Evolutionary conservation across 2,113 vertebrate genomes (phyloP).

Genomic region (Phycodurus eques): DNA sequence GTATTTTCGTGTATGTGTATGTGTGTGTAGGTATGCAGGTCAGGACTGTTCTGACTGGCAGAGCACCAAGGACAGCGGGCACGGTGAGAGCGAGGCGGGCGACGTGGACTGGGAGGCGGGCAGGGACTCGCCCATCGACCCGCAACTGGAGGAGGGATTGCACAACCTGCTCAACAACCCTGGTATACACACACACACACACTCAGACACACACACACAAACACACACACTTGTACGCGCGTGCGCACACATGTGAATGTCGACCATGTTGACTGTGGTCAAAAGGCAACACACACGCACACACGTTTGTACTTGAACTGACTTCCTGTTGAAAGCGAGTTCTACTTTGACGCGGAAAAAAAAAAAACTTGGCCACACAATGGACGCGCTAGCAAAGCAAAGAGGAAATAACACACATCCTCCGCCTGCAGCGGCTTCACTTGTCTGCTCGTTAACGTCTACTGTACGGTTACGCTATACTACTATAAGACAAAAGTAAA

Average conservation of each 20-base stretch:
- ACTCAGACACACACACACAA: conserved; percentile 10
- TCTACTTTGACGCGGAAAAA: conserved; percentile 25
- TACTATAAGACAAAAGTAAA: too few relatives aligned
- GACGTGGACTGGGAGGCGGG: conserved; percentile 79
- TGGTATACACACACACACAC: conserved; percentile 67
- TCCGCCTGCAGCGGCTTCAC: conserved; percentile 1
- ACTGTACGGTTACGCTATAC: too few relatives aligned
- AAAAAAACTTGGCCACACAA: conserved; percentile 23
- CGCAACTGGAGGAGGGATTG: conserved; percentile 83
- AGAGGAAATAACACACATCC: conserved; percentile 46
- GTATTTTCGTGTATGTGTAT: neutral
- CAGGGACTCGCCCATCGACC: conserved; percentile 80
- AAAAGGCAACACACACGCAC: neutral
- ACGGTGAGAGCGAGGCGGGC: conserved; percentile 81
- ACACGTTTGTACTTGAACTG: neutral
- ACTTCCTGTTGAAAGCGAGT: conserved; percentile 12
- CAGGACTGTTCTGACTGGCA: conserved; percentile 81
- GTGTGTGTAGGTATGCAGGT: conserved; percentile 69
- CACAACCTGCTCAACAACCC: conserved; percentile 76
- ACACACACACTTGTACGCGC: neutral
- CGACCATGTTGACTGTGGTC: neutral
- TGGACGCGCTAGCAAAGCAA: conserved; percentile 4
- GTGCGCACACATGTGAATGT: neutral
- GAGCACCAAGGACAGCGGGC: conserved; percentile 83
- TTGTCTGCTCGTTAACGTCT: neutral